phyloP scores from a whole-genome alignment of 2,888 invertebrate species.

The Strigamia crassipes region DNA sequence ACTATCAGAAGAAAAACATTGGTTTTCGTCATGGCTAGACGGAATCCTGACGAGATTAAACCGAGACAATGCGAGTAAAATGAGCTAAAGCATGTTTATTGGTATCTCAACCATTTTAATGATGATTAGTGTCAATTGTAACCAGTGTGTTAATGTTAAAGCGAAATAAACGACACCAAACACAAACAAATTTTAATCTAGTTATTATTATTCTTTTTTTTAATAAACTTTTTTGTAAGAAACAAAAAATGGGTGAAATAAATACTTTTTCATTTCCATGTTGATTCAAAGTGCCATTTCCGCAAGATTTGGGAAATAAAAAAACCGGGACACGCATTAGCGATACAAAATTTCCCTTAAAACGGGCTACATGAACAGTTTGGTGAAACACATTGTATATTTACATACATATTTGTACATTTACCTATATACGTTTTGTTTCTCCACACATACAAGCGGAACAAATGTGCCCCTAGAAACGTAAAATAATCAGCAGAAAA shows the following conservation, averaged over 20 bases:
- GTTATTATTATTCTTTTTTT: background rate
- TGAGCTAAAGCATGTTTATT: background rate
- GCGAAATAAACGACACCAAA: background rate
- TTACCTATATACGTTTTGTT: no score
- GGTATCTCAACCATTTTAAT: background rate
- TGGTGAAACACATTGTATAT: no score
- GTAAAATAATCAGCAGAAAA: no score
- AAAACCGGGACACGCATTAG: slow-evolving; percentile 28
- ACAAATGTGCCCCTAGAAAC: no score
- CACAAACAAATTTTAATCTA: background rate
- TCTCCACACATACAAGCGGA: no score
- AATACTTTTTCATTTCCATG: background rate
- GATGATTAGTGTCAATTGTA: background rate
- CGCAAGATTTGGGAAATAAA: no score
- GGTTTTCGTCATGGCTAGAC: background rate
- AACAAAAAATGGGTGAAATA: background rate
- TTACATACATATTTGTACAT: no score
- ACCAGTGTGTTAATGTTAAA: background rate
- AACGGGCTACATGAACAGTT: no score
- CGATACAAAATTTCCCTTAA: no score
- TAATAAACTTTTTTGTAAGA: no score
- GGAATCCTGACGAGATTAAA: background rate
- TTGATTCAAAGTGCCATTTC: no score
- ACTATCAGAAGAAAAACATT: background rate
- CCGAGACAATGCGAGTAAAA: background rate